phyloP scores from a whole-genome alignment of 2,797 vertebrate genomes.

The Lepilemur ruficaudatus region DNA sequence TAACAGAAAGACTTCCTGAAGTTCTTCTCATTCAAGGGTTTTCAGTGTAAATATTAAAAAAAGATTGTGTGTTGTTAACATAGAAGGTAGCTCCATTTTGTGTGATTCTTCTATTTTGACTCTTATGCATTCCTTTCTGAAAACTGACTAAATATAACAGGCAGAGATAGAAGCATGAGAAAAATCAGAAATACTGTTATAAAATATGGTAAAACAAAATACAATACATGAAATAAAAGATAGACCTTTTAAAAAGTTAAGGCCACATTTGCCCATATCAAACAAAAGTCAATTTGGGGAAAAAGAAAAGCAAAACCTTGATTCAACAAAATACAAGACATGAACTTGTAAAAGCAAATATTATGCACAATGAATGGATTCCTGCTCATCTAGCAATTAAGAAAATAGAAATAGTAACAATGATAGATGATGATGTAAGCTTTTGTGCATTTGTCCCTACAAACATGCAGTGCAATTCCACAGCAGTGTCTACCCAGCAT shows the following conservation, averaged over 20 bases:
- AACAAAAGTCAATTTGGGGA: neutral
- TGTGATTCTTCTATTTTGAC: neutral
- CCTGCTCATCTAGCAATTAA: neutral
- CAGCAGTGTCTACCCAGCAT: neutral
- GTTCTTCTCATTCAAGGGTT: neutral
- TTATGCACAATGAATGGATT: neutral
- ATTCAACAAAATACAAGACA: neutral
- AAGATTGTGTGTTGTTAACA: neutral
- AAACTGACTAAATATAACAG: neutral
- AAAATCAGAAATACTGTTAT: neutral
- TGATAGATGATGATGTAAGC: neutral
- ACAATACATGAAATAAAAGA: neutral
- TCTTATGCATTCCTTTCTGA: neutral
- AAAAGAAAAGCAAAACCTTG: neutral
- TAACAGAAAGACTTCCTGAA: neutral
- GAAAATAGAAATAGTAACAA: neutral
- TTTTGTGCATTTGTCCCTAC: neutral
- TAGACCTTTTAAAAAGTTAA: neutral
- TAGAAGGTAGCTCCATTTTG: neutral
- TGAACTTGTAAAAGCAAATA: neutral
- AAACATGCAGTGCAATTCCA: neutral
- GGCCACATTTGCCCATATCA: neutral
- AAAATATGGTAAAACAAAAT: neutral
- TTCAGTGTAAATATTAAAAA: neutral
- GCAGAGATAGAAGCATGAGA: neutral